Base-by-base conservation (phyloP, 2,113 vertebrate species). In the Nicator chloris region DNA sequence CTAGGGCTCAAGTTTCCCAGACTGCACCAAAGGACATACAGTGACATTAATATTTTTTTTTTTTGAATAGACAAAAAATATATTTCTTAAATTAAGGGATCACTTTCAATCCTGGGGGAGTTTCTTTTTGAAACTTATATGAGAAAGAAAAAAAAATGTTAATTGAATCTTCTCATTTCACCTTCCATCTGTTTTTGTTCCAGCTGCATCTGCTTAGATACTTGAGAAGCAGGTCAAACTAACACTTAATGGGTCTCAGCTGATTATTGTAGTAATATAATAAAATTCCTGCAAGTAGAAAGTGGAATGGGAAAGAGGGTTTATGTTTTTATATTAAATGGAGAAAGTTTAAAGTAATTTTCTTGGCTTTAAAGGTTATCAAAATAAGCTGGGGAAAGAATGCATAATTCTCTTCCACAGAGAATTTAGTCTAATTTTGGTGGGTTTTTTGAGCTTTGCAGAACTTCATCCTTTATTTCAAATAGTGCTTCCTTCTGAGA, bases 81-180 rank as follows among this genome's bases (percentile, higher is more conserved):
- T 72, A 90, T 92, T 96, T 94, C 56, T 94, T 80, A 87, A 97
- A 97, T 94, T 82, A 86, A 96, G 18, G 53, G 90, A 88, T 97
- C 64, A 87, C 37, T 97, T 97, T 94, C 73, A 93, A 1, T 92
- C 92, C 88, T 76, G 37, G 13, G 89, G 51, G 95, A 91, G 45
- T 91, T 96, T 93, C 81, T 91, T 95, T 96, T 86, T 92, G 81
- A 95, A 97, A 79, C 40, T 78, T 63, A 77, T 85, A 84, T 63
- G 87, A 83, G 88, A 86, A 91, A 78, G 17, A 72, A 61, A 72
- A 96, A 97, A 96, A 96, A 96, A 95, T 70, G 81, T 97, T 97
- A 97, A 98, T 97, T 96, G 92, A 97, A 96, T 97, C 95, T 96
- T 97, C 97, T 98, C 95, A 96, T 97, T 97, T 97, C 95, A 97